Base-by-base conservation (phyloP, 2,113 vertebrate species). In the Spheniscus mendiculus region DNA sequence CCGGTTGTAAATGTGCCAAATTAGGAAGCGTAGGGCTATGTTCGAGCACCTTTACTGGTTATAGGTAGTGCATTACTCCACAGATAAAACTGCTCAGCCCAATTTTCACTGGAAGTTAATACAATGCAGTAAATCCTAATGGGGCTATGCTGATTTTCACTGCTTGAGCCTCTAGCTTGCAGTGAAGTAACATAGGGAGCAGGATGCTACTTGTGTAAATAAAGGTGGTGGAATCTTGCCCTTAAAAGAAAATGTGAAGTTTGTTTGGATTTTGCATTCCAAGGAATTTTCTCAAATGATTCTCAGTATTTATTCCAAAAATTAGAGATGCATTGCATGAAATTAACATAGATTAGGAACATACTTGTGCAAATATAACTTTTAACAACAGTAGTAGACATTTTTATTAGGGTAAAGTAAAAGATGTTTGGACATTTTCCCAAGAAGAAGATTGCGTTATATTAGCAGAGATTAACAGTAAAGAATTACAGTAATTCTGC, bases 321-420 rank as follows among this genome's bases (percentile, higher is more conserved):
- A 74, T 82, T 89, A 97, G 71, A 94, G 87, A 83, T 96, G 86
- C 61, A 88, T 76, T 98, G 98, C 98, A 98, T 98, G 98, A 92
- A 79, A 90, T 96, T 93, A 90, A 87, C 89, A 72, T 98, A 98
- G 96, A 95, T 89, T 97, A 97, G 95, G 95, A 94, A 97, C 72
- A 92, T 91, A 96, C 71, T 96, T 95, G 94, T 93, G 87, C 95
- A 97, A 97, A 93, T 81, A 95, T 96, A 93, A 96, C 59, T 95
- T 93, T 65, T 79, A 92, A 93, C 83, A 66, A 92, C 87, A 95
- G 77, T 94, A 87, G 70, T 74, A 96, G 80, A 70, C 66, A 79
- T 89, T 97, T 97, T 89, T 94, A 73, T 94, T 94, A 97, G 78
- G 79, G 52, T 91, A 74, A 96, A 89, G 83, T 91, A 91, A 97